Evolutionary conservation across 2,888 invertebrate species (phyloP), one percentile per base, ranked within the genome.

Genomic region (Lithophane ornitopus): DNA sequence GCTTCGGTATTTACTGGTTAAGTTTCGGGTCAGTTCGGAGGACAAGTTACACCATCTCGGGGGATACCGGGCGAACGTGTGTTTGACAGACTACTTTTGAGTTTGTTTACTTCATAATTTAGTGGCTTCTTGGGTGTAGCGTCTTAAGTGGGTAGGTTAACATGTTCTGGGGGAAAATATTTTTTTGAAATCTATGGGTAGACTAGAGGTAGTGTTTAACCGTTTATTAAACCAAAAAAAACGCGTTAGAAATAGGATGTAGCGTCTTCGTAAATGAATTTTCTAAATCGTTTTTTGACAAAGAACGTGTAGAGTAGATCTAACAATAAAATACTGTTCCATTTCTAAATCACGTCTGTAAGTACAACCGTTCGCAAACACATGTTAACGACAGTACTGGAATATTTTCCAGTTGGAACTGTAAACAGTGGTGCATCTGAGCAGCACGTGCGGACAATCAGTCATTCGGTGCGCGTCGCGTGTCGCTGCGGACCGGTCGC

Each of bases 1-100:
- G 94, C 92, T 94, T 93, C 93, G 87, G 94, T 96, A 96, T 96
- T 96, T 96, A 96, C 96, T 95, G 95, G 93, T 92, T 92, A 95
- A 96, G 96, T 96, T 96, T 90, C 87, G 95, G 95, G 95, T 94
- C 95, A 94, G 93, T 92, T 92, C 78, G 90, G 88, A 90, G 90
- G 88, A 90, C 89, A 93, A 94, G 92, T 94, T 93, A 87, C 79
- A 88, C 74, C 86, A 84, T 90, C 94, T 91, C 93, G 81, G 75
- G 94, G 94, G 94, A 92, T 90, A 88, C 88, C 81, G 63, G 49
- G 54, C 49, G 85, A 80, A 85, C 78, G 84, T 90, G 85, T 82
- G 86, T 85, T 84, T 83, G 85, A 86, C 81, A 86, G 85, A 80
- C 75, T 74, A 84, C 87, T 90, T 90, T 84, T 84, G 76, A 63